Evolutionary conservation across 2,797 vertebrate genomes (phyloP).

Genomic region (Muraenolepis orangiensis): DNA sequence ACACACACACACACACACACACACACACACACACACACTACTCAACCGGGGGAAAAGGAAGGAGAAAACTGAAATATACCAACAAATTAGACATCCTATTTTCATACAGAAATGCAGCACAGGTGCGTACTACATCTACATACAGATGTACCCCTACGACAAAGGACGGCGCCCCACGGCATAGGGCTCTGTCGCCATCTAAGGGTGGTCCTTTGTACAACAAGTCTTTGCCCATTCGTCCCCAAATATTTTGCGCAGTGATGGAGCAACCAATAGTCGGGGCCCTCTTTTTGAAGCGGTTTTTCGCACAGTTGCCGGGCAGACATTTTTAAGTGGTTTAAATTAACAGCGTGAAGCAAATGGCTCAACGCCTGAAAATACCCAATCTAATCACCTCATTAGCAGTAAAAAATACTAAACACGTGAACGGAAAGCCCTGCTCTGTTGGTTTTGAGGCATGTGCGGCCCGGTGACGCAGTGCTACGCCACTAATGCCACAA

Average conservation of each 20-base stretch:
- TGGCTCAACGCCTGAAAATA: neutral
- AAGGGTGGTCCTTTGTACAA: slow-evolving; percentile 10
- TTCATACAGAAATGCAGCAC: neutral
- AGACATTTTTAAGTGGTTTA: slow-evolving; percentile 33
- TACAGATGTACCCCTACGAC: neutral
- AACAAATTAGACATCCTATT: neutral
- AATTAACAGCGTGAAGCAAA: neutral
- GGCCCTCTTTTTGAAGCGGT: slow-evolving; percentile 38
- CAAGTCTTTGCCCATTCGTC: slow-evolving; percentile 53
- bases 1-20: no score
- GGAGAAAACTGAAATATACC: neutral
- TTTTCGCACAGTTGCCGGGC: slow-evolving; percentile 61
- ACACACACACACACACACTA: neutral
- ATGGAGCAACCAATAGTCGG: slow-evolving; percentile 57
- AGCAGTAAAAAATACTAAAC: neutral
- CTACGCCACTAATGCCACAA: neutral
- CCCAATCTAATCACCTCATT: neutral
- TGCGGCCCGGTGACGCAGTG: neutral
- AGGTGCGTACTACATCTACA: neutral
- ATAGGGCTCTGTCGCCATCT: slow-evolving; percentile 33
- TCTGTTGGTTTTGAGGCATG: slow-evolving; percentile 11
- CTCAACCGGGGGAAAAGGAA: neutral
- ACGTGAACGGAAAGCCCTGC: neutral
- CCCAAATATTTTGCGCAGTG: slow-evolving; percentile 33
- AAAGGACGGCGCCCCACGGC: neutral